phyloP scores from a whole-genome alignment of 2,113 vertebrate species.

The Ceyx melanurus region DNA sequence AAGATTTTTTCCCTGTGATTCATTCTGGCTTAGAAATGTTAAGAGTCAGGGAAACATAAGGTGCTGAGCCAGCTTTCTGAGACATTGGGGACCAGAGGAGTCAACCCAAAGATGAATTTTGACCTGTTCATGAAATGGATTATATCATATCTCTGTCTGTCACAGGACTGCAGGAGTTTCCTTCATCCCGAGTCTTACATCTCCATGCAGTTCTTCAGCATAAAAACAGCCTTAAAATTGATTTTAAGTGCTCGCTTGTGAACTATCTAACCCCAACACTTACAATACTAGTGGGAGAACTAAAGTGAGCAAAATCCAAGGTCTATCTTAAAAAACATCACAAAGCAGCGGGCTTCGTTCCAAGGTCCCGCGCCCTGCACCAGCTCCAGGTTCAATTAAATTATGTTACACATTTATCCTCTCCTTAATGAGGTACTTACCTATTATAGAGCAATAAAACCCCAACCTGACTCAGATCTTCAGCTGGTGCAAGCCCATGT shows the following conservation, averaged over 20 bases:
- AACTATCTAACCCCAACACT: neutral
- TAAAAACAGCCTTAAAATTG: neutral
- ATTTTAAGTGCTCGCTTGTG: neutral
- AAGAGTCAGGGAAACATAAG: neutral
- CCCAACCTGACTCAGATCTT: neutral
- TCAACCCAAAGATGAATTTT: neutral
- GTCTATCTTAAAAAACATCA: neutral
- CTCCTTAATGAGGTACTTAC: neutral
- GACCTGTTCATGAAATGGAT: rapidly evolving
- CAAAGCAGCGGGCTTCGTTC: neutral
- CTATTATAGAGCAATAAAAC: neutral
- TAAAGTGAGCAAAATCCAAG: neutral
- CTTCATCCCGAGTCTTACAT: neutral
- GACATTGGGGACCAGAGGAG: neutral
- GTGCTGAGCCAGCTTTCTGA: neutral
- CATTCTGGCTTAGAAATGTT: neutral
- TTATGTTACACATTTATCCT: neutral
- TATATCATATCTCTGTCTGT: neutral
- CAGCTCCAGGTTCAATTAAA: neutral
- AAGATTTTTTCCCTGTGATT: neutral
- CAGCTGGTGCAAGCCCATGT: neutral
- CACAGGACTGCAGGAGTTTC: neutral
- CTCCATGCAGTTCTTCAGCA: neutral
- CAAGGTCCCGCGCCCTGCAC: rapidly evolving
- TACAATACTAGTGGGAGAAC: neutral